Base-by-base conservation (phyloP, 2,113 vertebrate species). In the Perca schrenkii region DNA sequence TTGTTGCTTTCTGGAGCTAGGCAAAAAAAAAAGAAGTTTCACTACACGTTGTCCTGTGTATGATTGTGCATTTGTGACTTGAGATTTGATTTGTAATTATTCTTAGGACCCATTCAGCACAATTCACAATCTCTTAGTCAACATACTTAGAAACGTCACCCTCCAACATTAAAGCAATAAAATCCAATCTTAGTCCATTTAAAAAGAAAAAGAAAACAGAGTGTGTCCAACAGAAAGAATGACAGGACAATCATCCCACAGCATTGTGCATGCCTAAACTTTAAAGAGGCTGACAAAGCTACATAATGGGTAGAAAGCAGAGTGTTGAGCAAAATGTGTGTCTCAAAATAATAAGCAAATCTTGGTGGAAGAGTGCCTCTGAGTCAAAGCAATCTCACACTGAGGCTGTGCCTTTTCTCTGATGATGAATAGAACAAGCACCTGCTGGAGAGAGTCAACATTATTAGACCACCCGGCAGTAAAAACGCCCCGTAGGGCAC, bases 401-500 rank as follows among this genome's bases (percentile, higher is more conserved):
- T 31, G 62, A 80, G 69, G 19, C 60, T 49, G 58, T 53, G 64
- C 70, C 79, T 79, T 88, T 93, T 88, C 65, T 79, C 46, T 52
- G 46, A 15, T 80, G 77, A 80, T 80, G 71, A 89, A 84, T 79
- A 65, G 79, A 34, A 34, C 4, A n/a, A 68, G 61, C 57, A 65
- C 81, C 88, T 77, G 57, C 63, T 70, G 79, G 22, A 85, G 62
- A 83, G 52, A 79, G 83, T 64, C 73, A 77, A 58, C 63, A n/a
- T 82, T 71, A 64, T 75, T 61, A 80, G 66, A 71, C 69, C 69
- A 58, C 40, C 3, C 22, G 54, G 52, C 76, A 68, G 40, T 58
- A 74, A 25, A 77, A 84, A 72, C 22, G 16, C n/a, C 49, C n/a
- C 2, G 17, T 22, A 60, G 71, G 53, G 64, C 4, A 52, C 34